Percentiles rank a stretch among this genome's conserved stretches.
These are phyloP conservation scores for Lutjanus erythropterus DNA, from an alignment of 2,113 vertebrate genomes.

Conservation along the genomic window DNA sequence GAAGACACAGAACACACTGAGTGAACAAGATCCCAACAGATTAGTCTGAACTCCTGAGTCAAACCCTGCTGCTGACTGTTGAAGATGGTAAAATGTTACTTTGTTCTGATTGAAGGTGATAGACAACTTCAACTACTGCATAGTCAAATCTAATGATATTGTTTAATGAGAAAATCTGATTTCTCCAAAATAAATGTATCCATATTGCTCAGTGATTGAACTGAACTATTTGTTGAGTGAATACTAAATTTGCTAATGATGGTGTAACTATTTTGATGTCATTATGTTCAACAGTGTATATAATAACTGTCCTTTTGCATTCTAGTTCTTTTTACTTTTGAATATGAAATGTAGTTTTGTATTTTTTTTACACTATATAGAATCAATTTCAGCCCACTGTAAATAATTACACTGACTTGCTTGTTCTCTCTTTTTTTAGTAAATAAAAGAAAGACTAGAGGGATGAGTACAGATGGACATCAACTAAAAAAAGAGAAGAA, in stretches of 20 bases:
- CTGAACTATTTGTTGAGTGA: conserved; percentile 6
- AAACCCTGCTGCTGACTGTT: neutral
- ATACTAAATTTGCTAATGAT: neutral
- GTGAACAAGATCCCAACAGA: neutral
- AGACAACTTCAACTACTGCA: too few relatives aligned
- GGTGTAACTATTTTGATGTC: neutral
- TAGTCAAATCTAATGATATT: neutral
- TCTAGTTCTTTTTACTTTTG: neutral
- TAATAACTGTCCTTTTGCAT: neutral
- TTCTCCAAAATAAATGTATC: neutral
- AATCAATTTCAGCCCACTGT: conserved; percentile 2
- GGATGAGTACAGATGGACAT: conserved; percentile 78
- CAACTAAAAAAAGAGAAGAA: conserved; percentile 75
- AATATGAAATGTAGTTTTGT: neutral
- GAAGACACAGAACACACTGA: neutral
- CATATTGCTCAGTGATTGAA: neutral
- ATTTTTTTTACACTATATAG: neutral
- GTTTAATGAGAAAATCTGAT: neutral
- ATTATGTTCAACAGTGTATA: neutral
- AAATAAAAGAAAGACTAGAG: conserved; percentile 78
- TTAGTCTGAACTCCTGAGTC: neutral
- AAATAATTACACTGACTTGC: conserved; percentile 58
- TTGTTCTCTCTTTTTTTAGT: conserved; percentile 81
- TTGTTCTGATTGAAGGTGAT: too few relatives aligned
- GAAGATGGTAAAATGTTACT: neutral